Conservation (phyloP, 2,797 vertebrate genomes). For the Odontamblyopus rebecca region DNA sequence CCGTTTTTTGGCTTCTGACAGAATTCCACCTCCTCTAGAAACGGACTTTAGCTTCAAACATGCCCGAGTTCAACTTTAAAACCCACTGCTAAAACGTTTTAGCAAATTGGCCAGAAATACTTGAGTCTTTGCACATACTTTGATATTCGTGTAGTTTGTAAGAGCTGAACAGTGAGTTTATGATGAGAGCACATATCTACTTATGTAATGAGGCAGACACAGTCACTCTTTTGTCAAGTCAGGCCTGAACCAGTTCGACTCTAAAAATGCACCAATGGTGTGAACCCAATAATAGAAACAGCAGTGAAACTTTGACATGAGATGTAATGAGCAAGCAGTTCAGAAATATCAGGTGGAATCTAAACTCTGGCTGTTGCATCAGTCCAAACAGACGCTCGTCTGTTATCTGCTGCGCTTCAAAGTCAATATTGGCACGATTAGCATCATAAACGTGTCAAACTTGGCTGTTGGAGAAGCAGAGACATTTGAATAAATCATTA, state of each 20-base stretch:
- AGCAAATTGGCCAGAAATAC: too few species aligned
- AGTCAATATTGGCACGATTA: constrained; percentile 45
- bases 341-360: constrained; percentile 43
- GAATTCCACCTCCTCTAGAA: too few species aligned
- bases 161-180: background rate
- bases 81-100: too few species aligned
- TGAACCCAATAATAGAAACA: constrained; percentile 27
- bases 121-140: too few species aligned
- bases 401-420: constrained; percentile 47
- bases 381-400: constrained; percentile 30
- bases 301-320: constrained; percentile 26
- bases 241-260: background rate
- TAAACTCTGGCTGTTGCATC: constrained; percentile 37
- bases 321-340: constrained; percentile 24
- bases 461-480: constrained; percentile 37
- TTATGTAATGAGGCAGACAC: background rate
- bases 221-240: background rate
- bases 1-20: too few species aligned
- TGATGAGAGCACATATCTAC: background rate
- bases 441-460: constrained; percentile 45
- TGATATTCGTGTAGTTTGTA: background rate
- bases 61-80: too few species aligned
- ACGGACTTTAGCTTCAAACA: too few species aligned
- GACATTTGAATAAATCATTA: constrained; percentile 35
- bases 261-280: constrained; percentile 20